A percentile compares a stretch with the other conserved stretches of the same genome.
phyloP scores from a whole-genome alignment of 2,113 vertebrate species.

The Psilopogon haemacephalus region DNA sequence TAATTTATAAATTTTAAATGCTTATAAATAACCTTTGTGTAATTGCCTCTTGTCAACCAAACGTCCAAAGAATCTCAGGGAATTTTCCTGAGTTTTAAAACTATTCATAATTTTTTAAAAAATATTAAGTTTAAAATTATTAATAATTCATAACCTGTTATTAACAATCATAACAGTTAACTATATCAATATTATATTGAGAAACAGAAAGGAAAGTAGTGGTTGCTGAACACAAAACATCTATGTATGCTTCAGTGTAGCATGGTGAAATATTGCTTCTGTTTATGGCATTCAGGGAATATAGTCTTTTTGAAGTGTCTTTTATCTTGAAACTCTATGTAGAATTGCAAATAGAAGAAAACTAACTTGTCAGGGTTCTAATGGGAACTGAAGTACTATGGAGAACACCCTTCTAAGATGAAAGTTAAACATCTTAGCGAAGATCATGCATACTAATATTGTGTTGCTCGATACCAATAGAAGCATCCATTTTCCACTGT shows the following conservation, averaged over 20 bases:
- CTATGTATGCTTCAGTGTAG: background rate
- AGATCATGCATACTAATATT: background rate
- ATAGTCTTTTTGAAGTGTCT: background rate
- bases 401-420: background rate
- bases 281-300: background rate
- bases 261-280: background rate
- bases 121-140: no score
- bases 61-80: no score
- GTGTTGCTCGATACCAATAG: background rate
- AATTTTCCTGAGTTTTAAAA: no score
- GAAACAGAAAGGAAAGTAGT: background rate
- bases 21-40: no score
- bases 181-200: background rate
- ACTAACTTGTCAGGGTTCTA: background rate
- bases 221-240: background rate
- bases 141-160: no score
- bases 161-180: no score
- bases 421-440: background rate
- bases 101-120: no score
- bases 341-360: background rate
- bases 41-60: no score
- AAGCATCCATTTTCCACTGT: background rate
- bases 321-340: background rate
- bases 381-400: background rate
- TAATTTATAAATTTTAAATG: no score